Percentiles rank a stretch among this genome's conserved stretches.
These are phyloP conservation scores for Isotomurus palustris DNA, from an alignment of 2,888 invertebrate species.

Conservation along the genomic window DNA sequence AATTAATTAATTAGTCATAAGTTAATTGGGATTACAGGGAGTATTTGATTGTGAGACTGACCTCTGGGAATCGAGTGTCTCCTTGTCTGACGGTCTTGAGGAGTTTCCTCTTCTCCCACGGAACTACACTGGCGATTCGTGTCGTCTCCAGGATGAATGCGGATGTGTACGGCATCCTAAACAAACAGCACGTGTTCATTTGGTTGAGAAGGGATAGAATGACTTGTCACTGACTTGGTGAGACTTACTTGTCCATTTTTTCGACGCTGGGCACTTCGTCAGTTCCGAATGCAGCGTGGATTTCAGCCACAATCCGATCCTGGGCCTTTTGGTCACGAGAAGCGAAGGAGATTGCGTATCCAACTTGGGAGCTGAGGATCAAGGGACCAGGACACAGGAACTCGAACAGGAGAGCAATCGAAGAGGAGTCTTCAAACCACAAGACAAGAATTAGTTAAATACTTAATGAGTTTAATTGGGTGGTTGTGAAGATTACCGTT, in stretches of 20 bases:
- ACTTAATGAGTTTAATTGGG: background rate
- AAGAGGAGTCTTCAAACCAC: constrained; percentile 5
- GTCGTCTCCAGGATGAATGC: constrained; percentile 15
- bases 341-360: constrained; percentile 11
- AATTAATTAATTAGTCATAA: background rate
- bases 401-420: constrained; percentile 22
- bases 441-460: background rate
- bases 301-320: constrained; percentile 9
- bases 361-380: constrained; percentile 12
- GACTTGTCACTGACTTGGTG: too few relatives aligned
- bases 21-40: background rate
- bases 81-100: constrained; percentile 19
- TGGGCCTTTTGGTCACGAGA: constrained; percentile 5
- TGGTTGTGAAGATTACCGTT: background rate
- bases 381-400: constrained; percentile 18
- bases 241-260: constrained; percentile 1
- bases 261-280: background rate
- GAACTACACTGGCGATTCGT: constrained; percentile 17
- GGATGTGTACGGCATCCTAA: constrained; percentile 16
- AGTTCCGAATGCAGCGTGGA: background rate
- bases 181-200: too few relatives aligned
- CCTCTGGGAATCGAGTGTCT: constrained; percentile 15
- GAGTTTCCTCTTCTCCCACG: constrained; percentile 19
- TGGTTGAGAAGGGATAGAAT: too few relatives aligned
- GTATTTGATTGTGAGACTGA: background rate